Base-by-base conservation (phyloP, 2,113 vertebrate species). In the Ameiurus melas region DNA sequence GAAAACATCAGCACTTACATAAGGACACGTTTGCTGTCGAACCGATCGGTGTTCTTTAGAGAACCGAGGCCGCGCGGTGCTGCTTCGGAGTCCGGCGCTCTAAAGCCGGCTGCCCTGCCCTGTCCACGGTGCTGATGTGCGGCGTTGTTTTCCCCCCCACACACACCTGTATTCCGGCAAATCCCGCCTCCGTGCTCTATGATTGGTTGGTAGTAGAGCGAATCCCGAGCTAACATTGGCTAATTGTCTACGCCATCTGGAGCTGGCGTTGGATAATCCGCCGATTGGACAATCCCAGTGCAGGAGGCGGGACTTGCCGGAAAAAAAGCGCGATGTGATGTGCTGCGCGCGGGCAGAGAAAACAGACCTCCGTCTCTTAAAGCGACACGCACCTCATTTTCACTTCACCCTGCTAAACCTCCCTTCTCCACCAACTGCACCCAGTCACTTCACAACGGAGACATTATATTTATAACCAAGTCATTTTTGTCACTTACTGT, bases 1-100 rank as follows among this genome's bases (percentile, higher is more conserved):
- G 71, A 88, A 86, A 83, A 62, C 47, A 86, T 86, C 77, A 84
- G 89, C 94, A 95, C 94, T 95, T 93, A 95, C 95, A 93, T 92
- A 91, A 53, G 86, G 80, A 92, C 85, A 89, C 66, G 88, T 90
- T 83, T 86, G 88, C 87, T 84, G 90, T 80, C 88, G 90, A 91
- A 86, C 89, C 82, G 83, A 62, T 89, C 90, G 88, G 90, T 86
- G 84, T 75, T 25, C 1, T 43, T 39, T 62, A 39, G 13, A 16
- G 75, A 87, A 83, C 71, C 90, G 90, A 90, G 91, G 81, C 55
- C 57, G 82, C 85, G 83, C 82, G 90, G 90, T 77, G 83, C 66
- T 89, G 89, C 87, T 83, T 93, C 87, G 92, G 86, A 81, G 91
- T 71, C 84, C 83, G 43, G 85, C 68, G 55, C 17, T 82, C 7